Base-by-base conservation (phyloP, 2,888 invertebrate genomes). In the Amblyjoppa proteus region DNA sequence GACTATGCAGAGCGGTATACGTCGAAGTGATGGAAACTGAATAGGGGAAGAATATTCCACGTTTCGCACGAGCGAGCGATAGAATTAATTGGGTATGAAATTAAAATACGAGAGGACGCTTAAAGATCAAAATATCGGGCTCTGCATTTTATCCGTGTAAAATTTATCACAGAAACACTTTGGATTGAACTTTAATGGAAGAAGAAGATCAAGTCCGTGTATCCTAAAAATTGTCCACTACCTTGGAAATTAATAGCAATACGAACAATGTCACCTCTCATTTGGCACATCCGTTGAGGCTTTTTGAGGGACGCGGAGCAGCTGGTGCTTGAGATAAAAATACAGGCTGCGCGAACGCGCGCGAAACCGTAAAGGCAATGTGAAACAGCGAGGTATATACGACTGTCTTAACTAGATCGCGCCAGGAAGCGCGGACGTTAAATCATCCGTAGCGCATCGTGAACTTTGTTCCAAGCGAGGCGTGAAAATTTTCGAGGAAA, bases 251-350 rank as follows among this genome's bases (percentile, higher is more conserved):
- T 4, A 9, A 56, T 20, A 56, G 56, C 13, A 66, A 49, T 51
- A 49, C 71, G 71, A 75, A 80, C 76, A 79, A 84, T 85, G 88
- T 87, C 87, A 80, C 82, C 87, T 83, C 87, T 81, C 80, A 87
- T 88, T 90, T 86, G 86, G 85, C 86, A 87, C 90, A 90, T 91
- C 90, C 91, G 91, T 88, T 88, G 86, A 84, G 87, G 85, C 79
- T 87, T 88, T 87, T 87, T 84, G 77, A 81, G 74, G 79, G 87
- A 87, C 84, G 88, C 86, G 87, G 87, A 88, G 87, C 84, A 86
- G 87, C 89, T 88, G 87, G 88, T 88, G 85, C 85, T 86, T 86
- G 81, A 85, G 92, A 92, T 90, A 92, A 92, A 92, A 92, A 92
- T 92, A 92, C 88, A 76, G 86, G 69, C 87, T 87, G 85, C 88